Conservation (phyloP, 2,113 vertebrate genomes). For the Neogobius melanostomus region DNA sequence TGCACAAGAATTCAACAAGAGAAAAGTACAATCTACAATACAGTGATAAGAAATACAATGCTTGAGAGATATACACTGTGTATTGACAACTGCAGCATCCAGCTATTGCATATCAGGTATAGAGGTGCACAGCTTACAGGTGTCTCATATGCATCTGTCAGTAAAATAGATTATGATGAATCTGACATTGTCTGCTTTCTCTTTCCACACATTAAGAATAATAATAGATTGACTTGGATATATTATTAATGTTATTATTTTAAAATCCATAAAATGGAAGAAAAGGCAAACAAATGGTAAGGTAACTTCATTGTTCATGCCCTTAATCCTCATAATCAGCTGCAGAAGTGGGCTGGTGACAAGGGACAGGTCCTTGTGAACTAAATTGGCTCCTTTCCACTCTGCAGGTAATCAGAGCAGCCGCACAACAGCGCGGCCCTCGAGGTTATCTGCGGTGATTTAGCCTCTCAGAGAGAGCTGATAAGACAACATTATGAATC, state of each 20-base stretch:
- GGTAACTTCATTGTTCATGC: conserved; percentile 26
- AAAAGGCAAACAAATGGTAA: not conserved
- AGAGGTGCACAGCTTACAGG: too few relatives aligned
- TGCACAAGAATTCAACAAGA: conserved; percentile 3
- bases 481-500: conserved; percentile 29
- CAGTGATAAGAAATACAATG: not conserved
- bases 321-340: conserved; percentile 49
- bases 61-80: not conserved
- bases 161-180: too few relatives aligned
- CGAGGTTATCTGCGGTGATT: conserved; percentile 29
- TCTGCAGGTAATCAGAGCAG: conserved; percentile 32
- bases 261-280: not conserved
- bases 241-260: not conserved
- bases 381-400: conserved; percentile 36
- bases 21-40: not conserved
- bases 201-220: too few relatives aligned
- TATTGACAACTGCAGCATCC: not conserved
- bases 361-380: conserved; percentile 35
- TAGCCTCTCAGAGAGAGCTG: not conserved
- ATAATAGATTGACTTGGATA: too few relatives aligned
- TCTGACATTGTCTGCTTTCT: too few relatives aligned
- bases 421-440: conserved; percentile 20
- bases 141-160: too few relatives aligned
- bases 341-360: conserved; percentile 19
- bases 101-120: too few relatives aligned